Base-by-base conservation (phyloP, 1,140 invertebrate species). In the Drosophila quadrilineata region DNA sequence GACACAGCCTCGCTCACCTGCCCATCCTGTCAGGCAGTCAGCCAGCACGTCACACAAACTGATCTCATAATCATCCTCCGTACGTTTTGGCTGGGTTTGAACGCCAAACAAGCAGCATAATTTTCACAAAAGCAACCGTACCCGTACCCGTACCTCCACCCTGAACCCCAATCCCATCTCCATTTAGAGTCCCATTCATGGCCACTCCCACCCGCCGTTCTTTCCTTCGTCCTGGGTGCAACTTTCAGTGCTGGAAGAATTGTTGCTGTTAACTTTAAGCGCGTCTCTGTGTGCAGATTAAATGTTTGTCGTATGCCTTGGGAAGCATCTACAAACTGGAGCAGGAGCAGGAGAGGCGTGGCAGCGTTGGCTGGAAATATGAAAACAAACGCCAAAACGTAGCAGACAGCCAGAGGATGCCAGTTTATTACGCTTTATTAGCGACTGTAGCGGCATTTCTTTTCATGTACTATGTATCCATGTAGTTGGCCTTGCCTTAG, bases 371-470 rank as follows among this genome's bases (percentile, higher is more conserved):
- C 31, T 52, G 58, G 21, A 45, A 26, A 58, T 46, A 58, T 31
- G 36, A 53, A 52, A 43, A 54, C 58, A 54, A 54, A 62, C 40
- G 28, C 19, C 36, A 14, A 49, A 62, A 45, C 38, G 50, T 45
- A 50, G 26, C 46, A 53, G 75, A 48, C 70, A 65, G 41, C 41
- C 49, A 53, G 68, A 62, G 75, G 66, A 79, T 77, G 79, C 53
- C 75, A 82, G 75, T 82, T 80, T 80, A 82, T 80, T 68, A 71
- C 76, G 62, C 41, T 82, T 75, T 80, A 80, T 80, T 82, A 80
- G 76, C 57, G 45, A 62, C 45, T 50, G 52, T 54, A 56, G 60
- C 75, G 49, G 50, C 50, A 62, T 67, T 67, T 71, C 58, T 58
- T 57, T 60, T 67, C 73, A 67, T 71, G 22, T 49, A 48, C 24